Evolutionary conservation across 35 echinoderm and acorn worm species (phyloP).

Genomic region (Strongylocentrotus purpuratus): DNA sequence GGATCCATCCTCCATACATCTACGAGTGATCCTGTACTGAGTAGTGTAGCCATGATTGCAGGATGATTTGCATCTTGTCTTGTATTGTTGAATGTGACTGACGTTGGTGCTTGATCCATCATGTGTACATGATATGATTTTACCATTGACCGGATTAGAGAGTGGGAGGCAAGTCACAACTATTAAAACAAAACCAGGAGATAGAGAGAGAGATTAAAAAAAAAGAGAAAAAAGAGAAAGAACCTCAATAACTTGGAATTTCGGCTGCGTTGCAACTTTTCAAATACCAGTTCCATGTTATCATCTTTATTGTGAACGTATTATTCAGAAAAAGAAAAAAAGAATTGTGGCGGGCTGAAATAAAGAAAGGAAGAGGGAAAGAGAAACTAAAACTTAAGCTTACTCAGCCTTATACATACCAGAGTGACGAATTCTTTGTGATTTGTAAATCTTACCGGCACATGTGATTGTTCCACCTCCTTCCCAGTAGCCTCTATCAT

Average conservation of each 20-base stretch:
- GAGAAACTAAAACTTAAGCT: no score
- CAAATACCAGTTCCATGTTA: no score
- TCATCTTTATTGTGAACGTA: no score
- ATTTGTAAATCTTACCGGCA: neutral
- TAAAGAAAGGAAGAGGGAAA: no score
- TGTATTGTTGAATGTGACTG: neutral
- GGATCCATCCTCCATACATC: no score
- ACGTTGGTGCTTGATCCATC: neutral
- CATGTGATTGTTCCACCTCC: neutral
- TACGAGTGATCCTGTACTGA: neutral
- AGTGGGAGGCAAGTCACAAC: neutral
- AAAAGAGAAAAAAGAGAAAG: neutral
- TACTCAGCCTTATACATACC: no score
- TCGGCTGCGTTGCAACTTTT: no score
- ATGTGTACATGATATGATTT: neutral
- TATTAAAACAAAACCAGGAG: no score
- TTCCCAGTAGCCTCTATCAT: neutral
- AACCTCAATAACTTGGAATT: no score
- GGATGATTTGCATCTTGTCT: neutral
- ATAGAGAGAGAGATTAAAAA: no score
- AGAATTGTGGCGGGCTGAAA: no score
- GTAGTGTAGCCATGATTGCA: constrained; percentile 7
- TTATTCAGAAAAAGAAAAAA: no score
- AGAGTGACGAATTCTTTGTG: neutral
- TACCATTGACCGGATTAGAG: neutral